Evolutionary conservation across 2,113 vertebrate species (phyloP), one percentile per base, ranked within the genome.

Genomic region (Takifugu bimaculatus): DNA sequence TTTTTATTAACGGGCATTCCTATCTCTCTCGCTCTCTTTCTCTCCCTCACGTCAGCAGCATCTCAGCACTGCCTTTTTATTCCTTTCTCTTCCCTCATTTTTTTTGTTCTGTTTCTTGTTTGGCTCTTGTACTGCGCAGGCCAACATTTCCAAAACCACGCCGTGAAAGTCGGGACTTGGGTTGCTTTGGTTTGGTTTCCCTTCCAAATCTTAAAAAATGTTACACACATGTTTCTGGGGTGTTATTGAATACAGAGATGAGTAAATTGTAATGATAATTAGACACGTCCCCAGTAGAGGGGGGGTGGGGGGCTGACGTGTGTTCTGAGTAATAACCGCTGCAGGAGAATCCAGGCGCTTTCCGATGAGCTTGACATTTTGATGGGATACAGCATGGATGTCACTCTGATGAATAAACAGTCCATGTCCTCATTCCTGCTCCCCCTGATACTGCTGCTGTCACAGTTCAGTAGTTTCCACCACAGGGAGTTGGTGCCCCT

Each of bases 1-100:
- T 80, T 85, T 75, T 85, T 79, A 82, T 88, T 88, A 85, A 68
- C 72, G 43, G 80, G 74, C 83, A 87, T 90, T 87, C 77, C 86
- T 79, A 76, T 54, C 75, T 70, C 66, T 62, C 76, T 60, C 64
- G 64, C 65, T 51, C 63, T 72, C 64, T 54, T 62, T 70, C 75
- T 69, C 70, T 73, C 62, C 35, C 68, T 62, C 64, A 77, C 82
- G 84, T 89, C 81, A 88, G 75, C 78, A 81, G 69, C 48, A 61
- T 68, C 63, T 60, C 71, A 78, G 63, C 64, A 67, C 57, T 60
- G 71, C 80, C 83, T 78, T 32, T 32, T 32, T 32, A 32, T 32
- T 32, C 67, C 55, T 58, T 77, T 68, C 67, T 44, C 44, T 49
- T 44, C 7, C 47, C 47, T 15, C 74, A 45, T 68, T 45, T 70